Evolutionary conservation across 23 tunicate genomes (phyloP), one percentile per base, ranked within the genome.

Genomic region (Trididemnum nubilum): DNA sequence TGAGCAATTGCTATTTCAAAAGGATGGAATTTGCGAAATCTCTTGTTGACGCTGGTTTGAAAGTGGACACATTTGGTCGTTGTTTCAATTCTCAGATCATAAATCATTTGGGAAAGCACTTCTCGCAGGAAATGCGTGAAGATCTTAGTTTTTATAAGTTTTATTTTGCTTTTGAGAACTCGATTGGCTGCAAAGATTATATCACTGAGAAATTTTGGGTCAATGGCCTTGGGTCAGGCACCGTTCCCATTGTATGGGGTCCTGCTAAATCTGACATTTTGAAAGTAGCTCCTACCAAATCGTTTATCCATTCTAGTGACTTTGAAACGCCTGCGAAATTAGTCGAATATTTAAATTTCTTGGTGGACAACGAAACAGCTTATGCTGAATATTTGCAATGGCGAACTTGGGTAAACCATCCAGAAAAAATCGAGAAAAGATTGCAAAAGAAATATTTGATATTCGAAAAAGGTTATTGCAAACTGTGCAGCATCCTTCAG

Each of bases 161-260:
- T 54, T 86, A 86, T 59, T 65, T 86, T 35, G 66, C 90, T 9
- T 86, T 86, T 54, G 90, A 86, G 71, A 86, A 86, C 71, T 74
- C 80, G 23, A 21, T 64, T 34, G 33, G 71, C 36, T 86, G 90
- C 80, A 80, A 80, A 70, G 90, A 86, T 35, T 86, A 86, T 34
- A 50, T 86, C 77, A 86, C 90, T 5, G 90, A 86, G 50, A 86
- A 86, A 52, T 86, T 86, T 50, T 86, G 90, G 90, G 80, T 80
- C 34, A 86, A 86, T 58, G 80, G 90, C 44, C 72, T 86, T 2
- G 44, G 85, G n/a, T 70, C 90, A 22, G 90, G 90, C 15, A 76
- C 85, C 9, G 85, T 86, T 0, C 90, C 90, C 34, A 52, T 86
- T 15, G 90, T 86, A 2, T 81, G 76, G 86, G 90, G 90, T 19